A percentile compares a stretch with the other conserved stretches of the same genome.
Conservation (phyloP, 2,797 vertebrate genomes). For the Siniperca scherzeri region DNA sequence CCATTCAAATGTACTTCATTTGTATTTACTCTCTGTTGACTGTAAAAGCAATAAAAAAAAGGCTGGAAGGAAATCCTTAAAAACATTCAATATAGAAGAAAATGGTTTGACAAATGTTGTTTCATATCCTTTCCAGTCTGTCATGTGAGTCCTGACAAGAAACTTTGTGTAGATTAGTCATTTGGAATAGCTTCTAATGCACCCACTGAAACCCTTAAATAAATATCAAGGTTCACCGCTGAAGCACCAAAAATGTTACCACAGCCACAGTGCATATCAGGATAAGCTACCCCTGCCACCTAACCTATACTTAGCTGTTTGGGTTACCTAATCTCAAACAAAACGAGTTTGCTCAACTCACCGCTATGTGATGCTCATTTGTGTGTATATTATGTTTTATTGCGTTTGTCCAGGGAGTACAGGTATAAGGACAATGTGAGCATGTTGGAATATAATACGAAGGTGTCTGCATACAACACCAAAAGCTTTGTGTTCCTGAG, state of each 20-base stretch:
- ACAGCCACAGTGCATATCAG: neutral
- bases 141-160: neutral
- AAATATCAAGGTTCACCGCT: slow-evolving; percentile 69
- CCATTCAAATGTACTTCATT: neutral
- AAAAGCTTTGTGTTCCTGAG: slow-evolving; percentile 86
- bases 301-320: neutral
- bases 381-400: neutral
- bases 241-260: slow-evolving; percentile 14
- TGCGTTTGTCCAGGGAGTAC: slow-evolving; percentile 82
- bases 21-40: neutral
- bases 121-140: neutral
- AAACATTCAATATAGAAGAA: neutral
- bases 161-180: slow-evolving; percentile 1
- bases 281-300: neutral
- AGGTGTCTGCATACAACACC: slow-evolving; percentile 80
- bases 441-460: slow-evolving; percentile 79
- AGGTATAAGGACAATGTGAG: slow-evolving; percentile 85
- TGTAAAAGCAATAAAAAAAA: neutral
- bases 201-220: slow-evolving; percentile 45
- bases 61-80: no score
- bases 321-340: neutral
- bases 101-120: neutral
- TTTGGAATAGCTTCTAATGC: slow-evolving; percentile 16
- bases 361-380: neutral
- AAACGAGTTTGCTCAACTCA: no score